These are phyloP conservation scores for Neoitamus cyanurus DNA, from an alignment of 2,888 invertebrate species.

Conservation along the genomic window DNA sequence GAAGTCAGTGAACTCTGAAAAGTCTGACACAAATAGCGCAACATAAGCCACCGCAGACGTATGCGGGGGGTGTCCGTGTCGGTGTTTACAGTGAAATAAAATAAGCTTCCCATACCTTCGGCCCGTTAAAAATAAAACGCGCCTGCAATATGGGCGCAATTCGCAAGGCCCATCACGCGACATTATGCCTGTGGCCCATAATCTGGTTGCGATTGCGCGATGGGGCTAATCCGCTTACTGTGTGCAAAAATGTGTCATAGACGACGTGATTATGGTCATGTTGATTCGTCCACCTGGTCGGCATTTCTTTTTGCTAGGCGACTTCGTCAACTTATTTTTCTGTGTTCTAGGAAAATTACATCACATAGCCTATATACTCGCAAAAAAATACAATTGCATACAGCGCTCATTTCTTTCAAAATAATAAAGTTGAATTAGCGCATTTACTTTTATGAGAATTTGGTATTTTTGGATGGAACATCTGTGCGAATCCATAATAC, in stretches of 20 bases:
- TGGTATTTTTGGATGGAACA: background rate
- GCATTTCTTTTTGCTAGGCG: background rate
- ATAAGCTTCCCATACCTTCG: background rate
- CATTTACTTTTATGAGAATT: background rate
- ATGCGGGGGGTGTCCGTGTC: background rate
- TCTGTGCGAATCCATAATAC: background rate
- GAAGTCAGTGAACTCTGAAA: background rate
- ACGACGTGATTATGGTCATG: background rate
- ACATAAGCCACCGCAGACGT: background rate
- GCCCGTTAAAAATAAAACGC: background rate
- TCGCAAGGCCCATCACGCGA: background rate
- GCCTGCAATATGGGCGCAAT: background rate
- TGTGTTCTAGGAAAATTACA: background rate
- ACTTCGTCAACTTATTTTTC: background rate
- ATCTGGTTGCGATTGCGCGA: background rate
- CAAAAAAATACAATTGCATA: background rate
- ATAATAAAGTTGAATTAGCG: background rate
- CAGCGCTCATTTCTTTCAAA: background rate
- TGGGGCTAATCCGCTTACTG: background rate
- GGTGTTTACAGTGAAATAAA: background rate
- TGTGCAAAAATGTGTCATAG: background rate
- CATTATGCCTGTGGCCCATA: background rate
- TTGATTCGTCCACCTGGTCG: background rate
- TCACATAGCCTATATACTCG: background rate
- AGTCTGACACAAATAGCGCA: slow-evolving; percentile 5